Base-by-base conservation (phyloP, 2,113 vertebrate species). In the Perca schrenkii region DNA sequence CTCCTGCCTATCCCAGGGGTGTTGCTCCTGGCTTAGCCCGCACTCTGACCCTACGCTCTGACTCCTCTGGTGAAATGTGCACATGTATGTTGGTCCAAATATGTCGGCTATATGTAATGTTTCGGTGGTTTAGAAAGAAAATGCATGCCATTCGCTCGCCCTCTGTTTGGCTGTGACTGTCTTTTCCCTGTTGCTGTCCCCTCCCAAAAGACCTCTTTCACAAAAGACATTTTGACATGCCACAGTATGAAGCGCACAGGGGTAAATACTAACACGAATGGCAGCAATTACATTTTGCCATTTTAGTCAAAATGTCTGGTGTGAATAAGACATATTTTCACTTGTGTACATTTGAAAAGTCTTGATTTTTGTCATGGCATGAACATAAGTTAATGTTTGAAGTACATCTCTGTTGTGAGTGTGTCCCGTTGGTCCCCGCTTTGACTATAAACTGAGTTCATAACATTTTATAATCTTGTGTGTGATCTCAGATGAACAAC, bases 401-500 rank as follows among this genome's bases (percentile, higher is more conserved):
- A 60, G n/a, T 17, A 47, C 47, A 47, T 58, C 16, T 56, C 0
- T 54, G 17, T 43, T 74, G 50, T 84, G 13, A 40, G 28, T 40
- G 52, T 52, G 1, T 81, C 21, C 5, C 53, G 61, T 57, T 73
- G 17, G 47, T 77, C 0, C 19, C 14, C 36, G n/a, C 34, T 57
- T 49, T 28, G 16, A 62, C 17, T 57, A 2, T 22, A 28, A 74
- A 80, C 19, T 36, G 49, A 21, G 14, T 54, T 65, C 7, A 28
- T 47, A 71, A 50, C 8, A 17, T 66, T 61, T 50, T 7, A 19
- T 69, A 43, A 43, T 72, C 8, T 56, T 17, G 3, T 86, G 21
- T 70, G 8, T 75, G 25, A 86, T 65, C 52, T 78, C 91, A 99
- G 98, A 94, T 97, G 93, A 99, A 96, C 95, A 99, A 99, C 92